These are phyloP conservation scores for Tretioscincus oriximinensis DNA, from an alignment of 2,113 vertebrate species.

Conservation along the genomic window DNA sequence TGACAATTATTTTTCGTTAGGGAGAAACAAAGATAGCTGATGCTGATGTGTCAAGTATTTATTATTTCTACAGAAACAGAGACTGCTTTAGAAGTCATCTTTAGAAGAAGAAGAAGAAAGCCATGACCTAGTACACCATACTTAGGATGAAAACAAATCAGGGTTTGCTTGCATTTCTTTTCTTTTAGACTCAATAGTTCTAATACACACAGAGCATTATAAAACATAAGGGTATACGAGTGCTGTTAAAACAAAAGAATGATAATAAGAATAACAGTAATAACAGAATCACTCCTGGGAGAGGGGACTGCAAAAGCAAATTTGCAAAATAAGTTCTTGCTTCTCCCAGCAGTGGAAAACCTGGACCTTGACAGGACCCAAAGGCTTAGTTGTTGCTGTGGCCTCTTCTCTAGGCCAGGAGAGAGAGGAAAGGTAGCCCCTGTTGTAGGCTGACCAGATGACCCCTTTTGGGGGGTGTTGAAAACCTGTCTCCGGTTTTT, in stretches of 20 bases:
- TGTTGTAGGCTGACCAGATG: no score
- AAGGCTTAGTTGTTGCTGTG: no score
- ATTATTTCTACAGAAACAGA: background rate
- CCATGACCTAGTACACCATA: background rate
- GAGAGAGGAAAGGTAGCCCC: background rate
- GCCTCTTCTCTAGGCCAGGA: background rate
- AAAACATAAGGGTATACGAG: background rate
- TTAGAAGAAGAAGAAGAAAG: background rate
- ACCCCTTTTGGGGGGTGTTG: no score
- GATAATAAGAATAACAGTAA: no score
- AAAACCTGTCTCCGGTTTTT: no score
- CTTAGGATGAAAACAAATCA: background rate
- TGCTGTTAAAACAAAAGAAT: no score
- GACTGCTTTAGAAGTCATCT: background rate
- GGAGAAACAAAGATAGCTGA: background rate
- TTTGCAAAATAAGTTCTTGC: no score
- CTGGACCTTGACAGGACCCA: no score
- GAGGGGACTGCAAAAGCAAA: no score
- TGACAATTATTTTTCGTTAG: background rate
- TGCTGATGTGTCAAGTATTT: background rate
- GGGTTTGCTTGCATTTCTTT: background rate
- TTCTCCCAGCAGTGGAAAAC: no score
- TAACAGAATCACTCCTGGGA: no score
- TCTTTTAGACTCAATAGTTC: background rate
- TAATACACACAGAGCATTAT: no score